Evolutionary conservation across 2,113 vertebrate species (phyloP).

Genomic region (Tricholaema leucomelas): DNA sequence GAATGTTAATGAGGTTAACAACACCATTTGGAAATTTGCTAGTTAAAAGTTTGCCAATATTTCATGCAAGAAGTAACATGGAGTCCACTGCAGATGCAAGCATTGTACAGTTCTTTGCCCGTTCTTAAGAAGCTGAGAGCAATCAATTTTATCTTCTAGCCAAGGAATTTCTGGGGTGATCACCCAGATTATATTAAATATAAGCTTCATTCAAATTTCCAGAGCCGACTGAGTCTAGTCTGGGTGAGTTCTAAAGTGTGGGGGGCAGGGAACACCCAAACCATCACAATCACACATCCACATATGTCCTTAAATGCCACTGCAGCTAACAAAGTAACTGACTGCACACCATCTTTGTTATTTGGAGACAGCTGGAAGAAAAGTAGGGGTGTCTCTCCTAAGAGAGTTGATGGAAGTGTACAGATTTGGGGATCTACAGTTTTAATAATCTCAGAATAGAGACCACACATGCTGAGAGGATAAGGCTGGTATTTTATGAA

Average conservation of each 20-base stretch:
- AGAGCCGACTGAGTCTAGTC: too few species aligned
- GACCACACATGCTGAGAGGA: neutral
- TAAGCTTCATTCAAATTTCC: too few species aligned
- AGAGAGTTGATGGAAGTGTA: neutral
- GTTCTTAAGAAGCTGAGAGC: neutral
- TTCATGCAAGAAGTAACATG: neutral
- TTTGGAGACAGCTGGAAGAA: neutral
- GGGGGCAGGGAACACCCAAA: too few species aligned
- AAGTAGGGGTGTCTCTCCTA: neutral
- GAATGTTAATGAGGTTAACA: constrained; percentile 37
- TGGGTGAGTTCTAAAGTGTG: too few species aligned
- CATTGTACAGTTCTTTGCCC: neutral
- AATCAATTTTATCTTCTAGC: neutral
- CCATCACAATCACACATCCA: too few species aligned
- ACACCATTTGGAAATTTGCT: constrained; percentile 39
- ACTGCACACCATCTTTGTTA: neutral
- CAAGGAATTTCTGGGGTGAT: neutral
- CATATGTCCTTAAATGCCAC: neutral
- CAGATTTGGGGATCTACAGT: neutral
- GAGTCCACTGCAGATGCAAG: neutral
- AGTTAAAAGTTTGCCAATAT: constrained; percentile 42
- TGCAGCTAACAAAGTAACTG: neutral
- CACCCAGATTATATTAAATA: too few species aligned
- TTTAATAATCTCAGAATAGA: neutral
- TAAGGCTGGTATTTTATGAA: neutral